Evolutionary conservation across 2,113 vertebrate genomes (phyloP).

Genomic region (Megaceryle maxima): DNA sequence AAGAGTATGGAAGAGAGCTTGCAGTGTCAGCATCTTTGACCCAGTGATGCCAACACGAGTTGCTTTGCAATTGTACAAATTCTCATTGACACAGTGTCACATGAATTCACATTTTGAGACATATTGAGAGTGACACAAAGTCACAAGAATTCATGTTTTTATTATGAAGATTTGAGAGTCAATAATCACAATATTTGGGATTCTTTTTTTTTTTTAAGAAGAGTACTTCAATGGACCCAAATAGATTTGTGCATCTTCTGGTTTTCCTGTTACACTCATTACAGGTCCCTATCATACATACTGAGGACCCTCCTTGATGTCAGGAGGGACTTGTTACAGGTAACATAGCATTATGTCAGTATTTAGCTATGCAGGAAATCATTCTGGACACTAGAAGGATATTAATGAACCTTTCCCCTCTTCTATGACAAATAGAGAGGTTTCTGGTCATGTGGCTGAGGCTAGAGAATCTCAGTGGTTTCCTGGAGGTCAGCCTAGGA

Average conservation of each 20-base stretch:
- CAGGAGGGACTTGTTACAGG: neutral
- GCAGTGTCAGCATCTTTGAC: neutral
- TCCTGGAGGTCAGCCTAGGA: neutral
- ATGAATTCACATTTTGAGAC: neutral
- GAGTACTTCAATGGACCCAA: neutral
- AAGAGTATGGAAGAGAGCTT: neutral
- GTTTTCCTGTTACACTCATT: neutral
- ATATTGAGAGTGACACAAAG: neutral
- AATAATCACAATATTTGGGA: neutral
- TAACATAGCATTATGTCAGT: neutral
- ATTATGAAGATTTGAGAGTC: neutral
- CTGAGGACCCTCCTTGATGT: neutral
- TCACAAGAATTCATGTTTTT: neutral
- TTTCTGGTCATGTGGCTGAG: neutral
- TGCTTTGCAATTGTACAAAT: neutral
- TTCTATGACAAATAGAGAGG: neutral
- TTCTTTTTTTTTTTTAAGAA: neutral
- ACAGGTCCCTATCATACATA: neutral
- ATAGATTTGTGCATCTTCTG: neutral
- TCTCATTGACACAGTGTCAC: neutral
- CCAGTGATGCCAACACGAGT: neutral
- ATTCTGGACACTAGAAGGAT: neutral
- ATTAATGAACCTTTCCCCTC: neutral
- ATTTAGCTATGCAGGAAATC: neutral
- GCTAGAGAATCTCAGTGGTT: neutral